phyloP scores from a whole-genome alignment of 2,888 invertebrate genomes.

The Lamellibrachia columna region DNA sequence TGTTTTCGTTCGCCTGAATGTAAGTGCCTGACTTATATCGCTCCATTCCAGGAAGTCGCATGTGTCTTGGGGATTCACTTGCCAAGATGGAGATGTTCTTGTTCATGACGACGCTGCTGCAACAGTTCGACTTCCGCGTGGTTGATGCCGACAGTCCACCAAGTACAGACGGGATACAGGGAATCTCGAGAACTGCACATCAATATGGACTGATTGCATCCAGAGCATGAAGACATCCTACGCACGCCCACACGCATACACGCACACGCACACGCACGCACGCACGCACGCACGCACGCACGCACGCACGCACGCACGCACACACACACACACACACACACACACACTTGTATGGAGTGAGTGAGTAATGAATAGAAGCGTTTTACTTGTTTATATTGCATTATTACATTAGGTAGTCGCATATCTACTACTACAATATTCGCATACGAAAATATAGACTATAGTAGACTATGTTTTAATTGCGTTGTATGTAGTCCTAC shows the following conservation, averaged over 20 bases:
- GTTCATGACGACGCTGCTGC: background rate
- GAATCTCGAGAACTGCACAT: background rate
- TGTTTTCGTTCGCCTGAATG: background rate
- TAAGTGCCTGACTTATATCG: background rate
- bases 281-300: no score
- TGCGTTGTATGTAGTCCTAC: no score
- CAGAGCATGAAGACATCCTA: background rate
- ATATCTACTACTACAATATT: no score
- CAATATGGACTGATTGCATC: background rate
- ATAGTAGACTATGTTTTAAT: no score
- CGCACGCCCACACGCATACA: no score
- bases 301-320: no score
- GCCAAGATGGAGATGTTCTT: background rate
- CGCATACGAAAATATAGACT: no score
- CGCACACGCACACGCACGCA: background rate
- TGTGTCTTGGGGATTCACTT: conserved; percentile 3
- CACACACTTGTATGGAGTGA: no score
- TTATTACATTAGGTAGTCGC: no score
- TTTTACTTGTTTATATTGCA: no score
- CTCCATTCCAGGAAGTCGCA: background rate
- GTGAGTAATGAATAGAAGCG: no score
- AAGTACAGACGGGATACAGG: background rate
- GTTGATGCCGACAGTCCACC: background rate
- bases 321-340: no score
- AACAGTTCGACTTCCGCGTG: background rate